A percentile compares a stretch with the other conserved stretches of the same genome.
phyloP scores from a whole-genome alignment of 1,140 invertebrate genomes.

The Patella vulgata region DNA sequence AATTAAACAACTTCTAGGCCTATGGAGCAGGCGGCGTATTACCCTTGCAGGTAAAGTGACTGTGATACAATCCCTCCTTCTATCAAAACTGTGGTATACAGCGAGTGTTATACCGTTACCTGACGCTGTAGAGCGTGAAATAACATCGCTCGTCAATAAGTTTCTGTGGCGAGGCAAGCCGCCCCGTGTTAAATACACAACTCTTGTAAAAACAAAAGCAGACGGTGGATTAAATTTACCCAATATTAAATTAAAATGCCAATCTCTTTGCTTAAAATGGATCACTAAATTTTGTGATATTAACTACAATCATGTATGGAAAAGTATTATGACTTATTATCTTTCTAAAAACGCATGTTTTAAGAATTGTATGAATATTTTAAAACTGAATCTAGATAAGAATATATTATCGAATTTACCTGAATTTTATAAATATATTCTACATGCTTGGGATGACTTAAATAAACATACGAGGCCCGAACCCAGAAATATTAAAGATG shows the following conservation, averaged over 20 bases:
- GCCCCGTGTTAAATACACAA: background rate
- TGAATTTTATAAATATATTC: background rate
- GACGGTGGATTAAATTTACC: slow-evolving; percentile 11
- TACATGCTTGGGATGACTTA: background rate
- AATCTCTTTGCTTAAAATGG: slow-evolving; percentile 3
- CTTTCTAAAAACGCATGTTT: background rate
- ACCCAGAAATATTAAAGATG: no score
- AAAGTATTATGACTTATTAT: slow-evolving; percentile 5
- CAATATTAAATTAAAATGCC: background rate
- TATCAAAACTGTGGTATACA: slow-evolving; percentile 35
- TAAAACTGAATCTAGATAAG: slow-evolving; percentile 5
- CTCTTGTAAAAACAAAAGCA: background rate
- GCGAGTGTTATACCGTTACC: slow-evolving; percentile 26
- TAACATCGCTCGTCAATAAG: background rate
- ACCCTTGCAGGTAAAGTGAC: slow-evolving; percentile 32
- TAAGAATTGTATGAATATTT: background rate
- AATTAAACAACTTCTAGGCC: background rate
- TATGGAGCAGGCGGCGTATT: slow-evolving; percentile 12
- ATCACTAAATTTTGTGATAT: background rate
- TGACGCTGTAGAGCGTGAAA: background rate
- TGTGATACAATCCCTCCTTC: slow-evolving; percentile 29
- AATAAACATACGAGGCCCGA: no score
- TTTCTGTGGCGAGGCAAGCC: slow-evolving; percentile 5
- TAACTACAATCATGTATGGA: no score
- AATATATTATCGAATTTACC: slow-evolving; percentile 4